Evolutionary conservation across 2,888 invertebrate genomes (phyloP).

Genomic region (Nomada hirtipes): DNA sequence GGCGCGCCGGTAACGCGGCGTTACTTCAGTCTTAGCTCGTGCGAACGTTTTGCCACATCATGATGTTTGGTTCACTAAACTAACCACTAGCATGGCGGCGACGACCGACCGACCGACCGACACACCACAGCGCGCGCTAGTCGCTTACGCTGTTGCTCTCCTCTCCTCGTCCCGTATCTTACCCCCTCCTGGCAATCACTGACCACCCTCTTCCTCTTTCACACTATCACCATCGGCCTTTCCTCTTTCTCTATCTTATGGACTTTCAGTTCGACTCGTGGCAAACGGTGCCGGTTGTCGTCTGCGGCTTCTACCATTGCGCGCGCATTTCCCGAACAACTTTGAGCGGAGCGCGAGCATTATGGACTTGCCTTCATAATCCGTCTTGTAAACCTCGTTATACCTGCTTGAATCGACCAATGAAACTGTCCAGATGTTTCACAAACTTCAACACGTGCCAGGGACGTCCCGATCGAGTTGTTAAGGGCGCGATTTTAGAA

Average conservation of each 20-base stretch:
- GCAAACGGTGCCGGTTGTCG: conserved; percentile 50
- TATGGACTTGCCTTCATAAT: conserved; percentile 57
- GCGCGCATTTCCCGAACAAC: conserved; percentile 51
- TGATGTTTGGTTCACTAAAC: conserved; percentile 84
- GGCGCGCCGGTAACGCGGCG: conserved; percentile 78
- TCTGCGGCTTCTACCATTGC: conserved; percentile 50
- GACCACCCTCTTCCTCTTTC: conserved; percentile 13
- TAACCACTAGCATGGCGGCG: conserved; percentile 81
- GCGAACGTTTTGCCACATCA: conserved; percentile 84
- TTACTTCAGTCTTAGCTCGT: conserved; percentile 77
- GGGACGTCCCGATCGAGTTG: neutral
- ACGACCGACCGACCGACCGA: conserved; percentile 74
- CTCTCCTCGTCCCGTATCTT: conserved; percentile 57
- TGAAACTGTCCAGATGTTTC: neutral
- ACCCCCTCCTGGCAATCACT: conserved; percentile 19
- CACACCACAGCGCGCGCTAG: conserved; percentile 73
- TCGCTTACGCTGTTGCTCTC: conserved; percentile 76
- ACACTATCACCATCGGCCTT: neutral
- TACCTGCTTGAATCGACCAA: conserved; percentile 27
- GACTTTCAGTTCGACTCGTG: conserved; percentile 35
- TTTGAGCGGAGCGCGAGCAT: conserved; percentile 5
- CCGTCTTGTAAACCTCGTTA: conserved; percentile 24
- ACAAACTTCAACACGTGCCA: neutral
- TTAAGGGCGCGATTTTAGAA: conserved; percentile 16
- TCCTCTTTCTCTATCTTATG: neutral